Conservation (phyloP, 2,797 vertebrate species). For the Vespertilio murinus region DNA sequence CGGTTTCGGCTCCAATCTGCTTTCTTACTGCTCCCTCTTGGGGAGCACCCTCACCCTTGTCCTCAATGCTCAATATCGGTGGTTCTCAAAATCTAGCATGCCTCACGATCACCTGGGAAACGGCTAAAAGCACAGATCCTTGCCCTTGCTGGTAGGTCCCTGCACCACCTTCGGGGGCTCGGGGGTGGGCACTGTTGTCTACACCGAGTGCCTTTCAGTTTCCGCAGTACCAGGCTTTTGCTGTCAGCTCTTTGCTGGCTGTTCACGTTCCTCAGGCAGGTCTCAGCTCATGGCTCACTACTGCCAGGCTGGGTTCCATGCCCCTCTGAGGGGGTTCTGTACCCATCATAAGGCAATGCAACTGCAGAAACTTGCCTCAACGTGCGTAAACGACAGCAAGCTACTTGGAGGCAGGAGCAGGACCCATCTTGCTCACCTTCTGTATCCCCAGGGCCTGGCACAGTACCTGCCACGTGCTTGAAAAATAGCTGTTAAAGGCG, state of each 20-base stretch:
- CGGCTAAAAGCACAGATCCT: neutral
- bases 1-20: neutral
- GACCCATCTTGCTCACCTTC: neutral
- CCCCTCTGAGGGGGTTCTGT: neutral
- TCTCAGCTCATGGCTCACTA: neutral
- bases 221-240: neutral
- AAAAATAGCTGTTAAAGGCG: neutral
- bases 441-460: no score
- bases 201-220: neutral
- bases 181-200: neutral
- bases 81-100: neutral
- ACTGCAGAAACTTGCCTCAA: neutral
- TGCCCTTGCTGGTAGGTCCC: neutral
- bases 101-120: neutral
- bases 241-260: neutral
- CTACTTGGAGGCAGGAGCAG: neutral
- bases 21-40: neutral
- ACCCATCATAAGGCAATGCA: neutral
- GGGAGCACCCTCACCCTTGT: neutral
- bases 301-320: neutral
- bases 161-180: neutral
- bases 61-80: neutral
- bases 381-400: rapidly evolving
- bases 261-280: neutral
- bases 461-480: neutral